Evolutionary conservation across 1,140 invertebrate genomes (phyloP), one percentile per base, ranked within the genome.

Genomic region (Episyrphus balteatus): DNA sequence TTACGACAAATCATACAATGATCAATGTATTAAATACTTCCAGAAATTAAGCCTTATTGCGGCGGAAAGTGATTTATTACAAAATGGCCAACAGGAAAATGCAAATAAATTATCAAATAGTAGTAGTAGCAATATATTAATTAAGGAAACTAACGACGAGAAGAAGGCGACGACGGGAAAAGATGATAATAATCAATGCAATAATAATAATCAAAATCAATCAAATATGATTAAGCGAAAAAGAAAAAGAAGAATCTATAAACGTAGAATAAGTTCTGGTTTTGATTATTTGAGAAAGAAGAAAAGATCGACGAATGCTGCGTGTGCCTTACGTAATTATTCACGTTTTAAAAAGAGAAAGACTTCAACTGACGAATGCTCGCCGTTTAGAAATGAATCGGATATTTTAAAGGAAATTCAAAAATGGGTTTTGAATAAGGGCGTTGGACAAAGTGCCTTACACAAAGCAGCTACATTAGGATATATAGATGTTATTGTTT

Each of bases 241-340:
- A 42, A 21, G 21, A 26, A 26, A 26, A 8, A 26, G 21, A 26
- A 26, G 21, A 26, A 26, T 26, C 3, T 11, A 32, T 2, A 14
- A 33, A 15, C 65, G 81, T 31, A 84, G 83, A 65, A 78, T 82
- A 50, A 79, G 81, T 45, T 83, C 82, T 8, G 66, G 88, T 3
- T 91, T 92, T 66, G 88, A 91, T 71, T 92, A 90, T 49, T 88
- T 91, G 37, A 70, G 86, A 12, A 90, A 90, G 55, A 90, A 91
- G 73, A 91, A 91, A 64, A 53, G 60, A 12, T 84, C 81, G 49
- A 70, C 73, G 2, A 52, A 72, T 33, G 70, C 46, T 5, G 15
- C 40, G 12, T 44, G 40, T 36, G 33, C 39, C 21, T 26, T 26
- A 26, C 21, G 21, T 3, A 26, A 26, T 26, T 26, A 26, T 8